These are phyloP conservation scores for Uropsilus gracilis DNA, from an alignment of 2,113 vertebrate genomes.

Conservation along the genomic window DNA sequence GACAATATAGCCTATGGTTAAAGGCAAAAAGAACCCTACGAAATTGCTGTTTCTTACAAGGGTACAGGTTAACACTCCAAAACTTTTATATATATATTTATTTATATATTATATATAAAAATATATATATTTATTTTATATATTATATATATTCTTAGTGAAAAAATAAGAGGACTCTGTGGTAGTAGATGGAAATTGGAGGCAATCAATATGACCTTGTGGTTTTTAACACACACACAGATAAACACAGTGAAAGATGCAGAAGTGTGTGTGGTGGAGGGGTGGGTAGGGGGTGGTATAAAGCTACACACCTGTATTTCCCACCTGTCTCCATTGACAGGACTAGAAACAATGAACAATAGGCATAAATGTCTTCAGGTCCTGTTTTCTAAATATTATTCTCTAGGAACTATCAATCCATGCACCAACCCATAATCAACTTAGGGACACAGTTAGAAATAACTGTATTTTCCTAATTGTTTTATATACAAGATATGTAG, in stretches of 20 bases:
- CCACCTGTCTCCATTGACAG: not conserved
- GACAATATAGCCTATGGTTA: not conserved
- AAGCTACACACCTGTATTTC: not conserved
- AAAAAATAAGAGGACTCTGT: not conserved
- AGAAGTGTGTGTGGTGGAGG: not conserved
- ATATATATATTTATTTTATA: too few species aligned
- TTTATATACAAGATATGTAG: not conserved
- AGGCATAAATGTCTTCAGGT: not conserved
- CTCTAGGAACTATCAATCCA: not conserved
- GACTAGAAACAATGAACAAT: not conserved
- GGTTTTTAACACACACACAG: not conserved
- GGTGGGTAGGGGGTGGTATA: not conserved
- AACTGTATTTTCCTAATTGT: not conserved
- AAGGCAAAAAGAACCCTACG: not conserved
- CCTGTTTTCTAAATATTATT: not conserved
- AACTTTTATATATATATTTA: not conserved
- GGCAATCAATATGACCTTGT: too few species aligned
- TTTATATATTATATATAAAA: too few species aligned
- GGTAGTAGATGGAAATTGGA: not conserved
- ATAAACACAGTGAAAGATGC: not conserved
- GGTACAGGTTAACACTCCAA: not conserved
- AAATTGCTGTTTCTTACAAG: not conserved
- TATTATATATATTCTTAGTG: not conserved
- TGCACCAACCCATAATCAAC: not conserved
- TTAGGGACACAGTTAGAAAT: not conserved